These are phyloP conservation scores for Glossophaga mutica DNA, from an alignment of 2,797 vertebrate genomes.

Conservation along the genomic window DNA sequence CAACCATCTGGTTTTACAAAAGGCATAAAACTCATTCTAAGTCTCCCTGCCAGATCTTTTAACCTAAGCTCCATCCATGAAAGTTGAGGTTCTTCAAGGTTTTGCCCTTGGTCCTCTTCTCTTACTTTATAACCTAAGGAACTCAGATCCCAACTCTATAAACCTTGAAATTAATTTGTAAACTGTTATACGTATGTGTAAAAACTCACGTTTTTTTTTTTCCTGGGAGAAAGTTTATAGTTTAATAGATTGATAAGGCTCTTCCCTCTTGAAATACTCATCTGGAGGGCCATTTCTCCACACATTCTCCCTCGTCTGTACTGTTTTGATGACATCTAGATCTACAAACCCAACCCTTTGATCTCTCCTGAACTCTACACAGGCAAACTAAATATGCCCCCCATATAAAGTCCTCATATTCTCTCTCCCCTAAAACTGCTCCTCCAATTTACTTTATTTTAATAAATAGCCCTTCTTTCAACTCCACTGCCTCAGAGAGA, in stretches of 20 bases:
- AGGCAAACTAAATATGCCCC: neutral
- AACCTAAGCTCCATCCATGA: neutral
- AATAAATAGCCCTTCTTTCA: neutral
- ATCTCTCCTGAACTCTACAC: neutral
- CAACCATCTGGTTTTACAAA: neutral
- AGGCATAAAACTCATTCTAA: neutral
- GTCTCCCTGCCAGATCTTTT: neutral
- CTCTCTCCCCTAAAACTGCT: neutral
- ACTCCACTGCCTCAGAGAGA: neutral
- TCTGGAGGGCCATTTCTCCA: neutral
- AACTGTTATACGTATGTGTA: neutral
- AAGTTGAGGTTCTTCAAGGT: neutral
- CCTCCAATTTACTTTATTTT: neutral
- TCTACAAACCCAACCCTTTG: neutral
- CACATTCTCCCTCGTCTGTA: neutral
- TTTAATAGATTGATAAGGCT: neutral
- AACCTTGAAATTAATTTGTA: constrained; percentile 8
- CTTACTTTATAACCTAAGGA: neutral
- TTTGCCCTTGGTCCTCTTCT: neutral
- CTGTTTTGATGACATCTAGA: neutral
- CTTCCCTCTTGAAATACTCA: neutral
- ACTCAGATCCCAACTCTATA: neutral
- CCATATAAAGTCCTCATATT: neutral
- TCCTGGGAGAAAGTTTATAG: neutral
- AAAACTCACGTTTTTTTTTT: neutral